Evolutionary conservation across 2,888 invertebrate species (phyloP).

Genomic region (Drosophila prolongata): DNA sequence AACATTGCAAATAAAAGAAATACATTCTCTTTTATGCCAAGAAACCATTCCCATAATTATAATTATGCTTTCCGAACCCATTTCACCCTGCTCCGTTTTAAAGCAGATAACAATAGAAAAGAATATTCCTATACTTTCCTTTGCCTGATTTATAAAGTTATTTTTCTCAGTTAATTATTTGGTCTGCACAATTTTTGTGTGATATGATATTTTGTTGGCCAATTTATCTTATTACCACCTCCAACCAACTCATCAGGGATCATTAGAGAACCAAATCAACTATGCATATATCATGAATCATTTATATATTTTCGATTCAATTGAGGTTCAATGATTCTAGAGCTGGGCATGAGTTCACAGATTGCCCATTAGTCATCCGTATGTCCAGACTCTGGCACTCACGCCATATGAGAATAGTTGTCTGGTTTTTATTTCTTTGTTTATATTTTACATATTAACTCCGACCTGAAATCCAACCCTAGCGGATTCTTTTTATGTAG

Average conservation of each 20-base stretch:
- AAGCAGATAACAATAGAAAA: constrained; percentile 20
- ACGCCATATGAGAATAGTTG: not conserved
- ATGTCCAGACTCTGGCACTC: constrained; percentile 12
- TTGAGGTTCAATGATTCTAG: constrained; percentile 71
- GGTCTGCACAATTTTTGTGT: constrained; percentile 11
- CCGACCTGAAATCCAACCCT: not conserved
- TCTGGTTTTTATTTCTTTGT: not conserved
- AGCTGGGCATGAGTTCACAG: constrained; percentile 50
- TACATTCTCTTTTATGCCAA: constrained; percentile 32
- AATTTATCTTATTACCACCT: not conserved
- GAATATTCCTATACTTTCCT: constrained; percentile 28
- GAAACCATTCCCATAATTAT: constrained; percentile 39
- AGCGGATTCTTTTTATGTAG: constrained; percentile 4
- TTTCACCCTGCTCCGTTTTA: constrained; percentile 32
- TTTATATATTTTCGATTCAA: constrained; percentile 33
- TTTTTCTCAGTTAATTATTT: constrained; percentile 39
- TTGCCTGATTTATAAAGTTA: constrained; percentile 16
- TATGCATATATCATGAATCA: constrained; percentile 29
- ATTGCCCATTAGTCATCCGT: constrained; percentile 58
- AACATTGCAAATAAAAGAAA: constrained; percentile 11
- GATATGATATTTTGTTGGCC: constrained; percentile 14
- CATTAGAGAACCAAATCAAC: constrained; percentile 2
- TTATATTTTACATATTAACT: not conserved
- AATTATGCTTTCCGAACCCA: constrained; percentile 19
- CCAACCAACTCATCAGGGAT: constrained; percentile 9